Base-by-base conservation (phyloP, 1,140 invertebrate species). In the Temnothorax longispinosus region DNA sequence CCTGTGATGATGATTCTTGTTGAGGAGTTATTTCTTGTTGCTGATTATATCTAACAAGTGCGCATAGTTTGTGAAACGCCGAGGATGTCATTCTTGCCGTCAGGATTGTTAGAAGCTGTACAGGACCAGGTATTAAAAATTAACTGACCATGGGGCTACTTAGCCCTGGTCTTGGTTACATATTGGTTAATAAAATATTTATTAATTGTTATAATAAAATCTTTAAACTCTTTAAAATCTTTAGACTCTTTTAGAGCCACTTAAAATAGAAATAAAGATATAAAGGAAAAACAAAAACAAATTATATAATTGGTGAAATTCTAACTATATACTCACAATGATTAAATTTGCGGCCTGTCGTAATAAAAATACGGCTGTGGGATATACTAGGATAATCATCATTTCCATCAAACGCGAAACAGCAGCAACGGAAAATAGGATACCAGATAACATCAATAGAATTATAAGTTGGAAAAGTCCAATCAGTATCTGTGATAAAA, bases 141-240 rank as follows among this genome's bases (percentile, higher is more conserved):
- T 93, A 93, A 92, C 91, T 93, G 87, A 87, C 76, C 90, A 87
- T n/a, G 88, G 72, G 81, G 87, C 86, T 91, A 65, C 11, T 64
- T 75, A 52, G 58, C 87, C 90, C 87, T 91, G 87, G 80, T 80
- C 84, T 87, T 86, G 62, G 56, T 91, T 75, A 86, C 21, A 67
- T n/a, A 44, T 87, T 52, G 13, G 5, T 60, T 84, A 56, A 62
- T 38, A 71, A 56, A 15, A 74, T 62, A 82, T 82, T 41, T 78
- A 38, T 38, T 38, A 47, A 44, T 41, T n/a, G 10, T 64, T 21
- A 56, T 52, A 38, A 65, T n/a, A n/a, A n/a, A n/a, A n/a, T n/a
- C n/a, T n/a, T n/a, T n/a, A n/a, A n/a, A n/a, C n/a, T n/a, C n/a
- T n/a, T n/a, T 50, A 78, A 65, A 50, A 21, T 2, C n/a, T 32